These are phyloP conservation scores for Leptinotarsa juncta DNA, from an alignment of 2,888 invertebrate species.

Conservation along the genomic window DNA sequence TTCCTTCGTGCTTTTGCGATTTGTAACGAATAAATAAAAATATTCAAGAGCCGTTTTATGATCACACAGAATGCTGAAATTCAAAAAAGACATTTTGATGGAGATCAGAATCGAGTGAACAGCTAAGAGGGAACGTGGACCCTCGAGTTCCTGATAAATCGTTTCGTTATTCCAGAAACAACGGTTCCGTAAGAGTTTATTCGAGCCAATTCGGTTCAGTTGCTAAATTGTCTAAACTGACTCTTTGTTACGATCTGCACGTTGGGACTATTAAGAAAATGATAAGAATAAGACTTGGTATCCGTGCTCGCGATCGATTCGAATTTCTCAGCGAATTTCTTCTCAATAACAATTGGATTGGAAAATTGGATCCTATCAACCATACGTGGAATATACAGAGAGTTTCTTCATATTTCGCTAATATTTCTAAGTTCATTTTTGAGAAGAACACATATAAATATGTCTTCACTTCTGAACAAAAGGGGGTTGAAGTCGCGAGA, in stretches of 20 bases:
- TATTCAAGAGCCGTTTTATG: background rate
- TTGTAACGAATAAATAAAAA: no score
- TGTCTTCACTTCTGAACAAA: no score
- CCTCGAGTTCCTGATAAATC: constrained; percentile 11
- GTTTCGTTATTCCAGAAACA: constrained; percentile 34
- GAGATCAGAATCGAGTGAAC: background rate
- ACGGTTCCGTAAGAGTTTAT: constrained; percentile 36
- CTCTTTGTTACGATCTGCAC: constrained; percentile 37
- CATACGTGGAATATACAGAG: no score
- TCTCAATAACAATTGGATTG: background rate
- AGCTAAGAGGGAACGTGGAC: background rate
- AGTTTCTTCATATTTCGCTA: no score
- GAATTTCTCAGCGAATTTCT: constrained; percentile 7
- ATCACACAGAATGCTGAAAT: background rate
- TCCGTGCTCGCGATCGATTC: constrained; percentile 22
- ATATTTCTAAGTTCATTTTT: no score
- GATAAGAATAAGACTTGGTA: constrained; percentile 33
- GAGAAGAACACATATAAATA: no score
- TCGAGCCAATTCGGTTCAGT: constrained; percentile 37
- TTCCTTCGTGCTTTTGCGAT: no score
- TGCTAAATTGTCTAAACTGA: constrained; percentile 40
- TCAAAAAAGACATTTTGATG: background rate
- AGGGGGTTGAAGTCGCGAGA: no score
- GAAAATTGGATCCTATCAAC: background rate
- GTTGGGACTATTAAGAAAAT: constrained; percentile 34